Evolutionary conservation across 2,888 invertebrate genomes (phyloP).

Genomic region (Stenotaenia linearis): DNA sequence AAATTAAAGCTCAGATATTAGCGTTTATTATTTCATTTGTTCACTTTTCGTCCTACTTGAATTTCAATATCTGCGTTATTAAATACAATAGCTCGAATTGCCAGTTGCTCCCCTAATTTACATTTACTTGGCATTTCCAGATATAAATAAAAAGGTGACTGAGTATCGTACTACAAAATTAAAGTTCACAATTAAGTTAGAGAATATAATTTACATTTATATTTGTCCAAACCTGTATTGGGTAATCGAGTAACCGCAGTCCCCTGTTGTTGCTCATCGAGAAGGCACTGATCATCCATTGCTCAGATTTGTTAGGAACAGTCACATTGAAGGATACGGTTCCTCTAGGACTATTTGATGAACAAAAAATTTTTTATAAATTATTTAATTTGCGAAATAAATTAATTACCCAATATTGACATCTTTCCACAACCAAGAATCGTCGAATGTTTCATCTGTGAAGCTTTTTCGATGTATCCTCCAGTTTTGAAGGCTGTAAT

Average conservation of each 20-base stretch:
- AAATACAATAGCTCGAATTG: conserved; percentile 84
- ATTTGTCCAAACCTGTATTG: conserved; percentile 74
- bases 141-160: conserved; percentile 88
- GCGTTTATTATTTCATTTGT: no score
- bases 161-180: conserved; percentile 67
- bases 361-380: background rate
- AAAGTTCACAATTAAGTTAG: background rate
- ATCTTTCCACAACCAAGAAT: conserved; percentile 93
- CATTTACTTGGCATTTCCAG: conserved; percentile 81
- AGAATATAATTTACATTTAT: no score
- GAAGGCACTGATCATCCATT: conserved; percentile 90
- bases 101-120: conserved; percentile 88
- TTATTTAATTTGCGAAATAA: background rate
- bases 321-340: conserved; percentile 77
- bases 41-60: conserved; percentile 40
- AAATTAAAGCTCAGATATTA: no score
- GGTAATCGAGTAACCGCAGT: conserved; percentile 75
- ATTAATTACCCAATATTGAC: conserved; percentile 65
- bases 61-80: conserved; percentile 82
- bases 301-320: conserved; percentile 75
- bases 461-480: conserved; percentile 70
- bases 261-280: conserved; percentile 81
- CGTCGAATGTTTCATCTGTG: conserved; percentile 83
- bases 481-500: background rate
- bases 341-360: conserved; percentile 66